Evolutionary conservation across 2,888 invertebrate genomes (phyloP).

Genomic region (Dynastes grantii): DNA sequence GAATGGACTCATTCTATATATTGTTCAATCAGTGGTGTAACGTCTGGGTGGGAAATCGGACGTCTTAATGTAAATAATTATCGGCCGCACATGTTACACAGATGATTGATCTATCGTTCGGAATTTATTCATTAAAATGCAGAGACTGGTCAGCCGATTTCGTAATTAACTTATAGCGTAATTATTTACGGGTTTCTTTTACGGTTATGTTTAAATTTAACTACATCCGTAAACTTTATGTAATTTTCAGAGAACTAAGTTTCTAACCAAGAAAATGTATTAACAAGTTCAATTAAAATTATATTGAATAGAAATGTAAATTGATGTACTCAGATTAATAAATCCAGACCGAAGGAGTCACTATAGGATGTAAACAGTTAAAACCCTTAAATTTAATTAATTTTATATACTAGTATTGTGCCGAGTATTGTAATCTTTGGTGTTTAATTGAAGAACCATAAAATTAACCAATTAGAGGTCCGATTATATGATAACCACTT

Average conservation of each 20-base stretch:
- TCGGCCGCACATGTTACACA: constrained; percentile 38
- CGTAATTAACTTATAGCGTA: constrained; percentile 43
- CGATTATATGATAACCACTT: too few relatives aligned
- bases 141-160: constrained; percentile 46
- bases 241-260: constrained; percentile 26
- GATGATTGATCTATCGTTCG: constrained; percentile 50
- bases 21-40: constrained; percentile 64
- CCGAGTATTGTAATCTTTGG: too few relatives aligned
- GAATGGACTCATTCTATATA: constrained; percentile 66
- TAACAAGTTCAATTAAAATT: constrained; percentile 17
- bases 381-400: too few relatives aligned
- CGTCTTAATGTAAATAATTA: constrained; percentile 50
- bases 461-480: too few relatives aligned
- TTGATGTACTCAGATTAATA: background rate
- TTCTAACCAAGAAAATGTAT: constrained; percentile 18
- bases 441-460: too few relatives aligned
- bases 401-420: too few relatives aligned
- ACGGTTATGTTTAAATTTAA: constrained; percentile 36
- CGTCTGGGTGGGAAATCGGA: constrained; percentile 51
- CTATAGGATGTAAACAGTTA: too few relatives aligned
- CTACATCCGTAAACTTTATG: constrained; percentile 28
- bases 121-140: constrained; percentile 52
- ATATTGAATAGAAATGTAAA: constrained; percentile 6
- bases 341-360: too few relatives aligned
- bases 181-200: constrained; percentile 46